Conservation (phyloP, 1,140 invertebrate species). For the Delia radicum region DNA sequence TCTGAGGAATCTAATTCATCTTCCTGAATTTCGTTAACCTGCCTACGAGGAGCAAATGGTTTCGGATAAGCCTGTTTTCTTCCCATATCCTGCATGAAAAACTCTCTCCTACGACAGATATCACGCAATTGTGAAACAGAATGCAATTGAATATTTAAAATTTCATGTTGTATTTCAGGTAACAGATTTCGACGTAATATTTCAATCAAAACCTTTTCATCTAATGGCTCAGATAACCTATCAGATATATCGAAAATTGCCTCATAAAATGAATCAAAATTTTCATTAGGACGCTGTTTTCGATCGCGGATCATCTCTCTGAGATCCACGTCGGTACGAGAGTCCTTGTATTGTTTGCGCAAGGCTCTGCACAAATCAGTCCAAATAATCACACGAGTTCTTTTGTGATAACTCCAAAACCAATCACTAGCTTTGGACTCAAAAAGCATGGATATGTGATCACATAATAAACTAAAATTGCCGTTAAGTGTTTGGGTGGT, state of each 20-base stretch:
- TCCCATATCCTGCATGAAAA: not conserved
- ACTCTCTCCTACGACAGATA: not conserved
- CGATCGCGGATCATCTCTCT: not conserved
- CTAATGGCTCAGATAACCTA: not conserved
- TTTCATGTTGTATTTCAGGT: constrained; percentile 19
- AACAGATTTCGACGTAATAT: constrained; percentile 1
- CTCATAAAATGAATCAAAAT: not conserved
- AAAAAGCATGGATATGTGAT: not conserved
- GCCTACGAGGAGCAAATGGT: not conserved
- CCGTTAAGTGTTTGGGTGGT: not conserved
- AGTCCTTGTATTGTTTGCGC: not conserved
- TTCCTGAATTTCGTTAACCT: not conserved
- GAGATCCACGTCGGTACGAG: constrained; percentile 3
- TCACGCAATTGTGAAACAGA: not conserved
- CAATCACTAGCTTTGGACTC: not conserved
- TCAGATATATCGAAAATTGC: not conserved
- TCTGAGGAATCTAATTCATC: not conserved
- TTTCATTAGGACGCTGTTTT: constrained; percentile 5
- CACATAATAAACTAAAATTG: not conserved
- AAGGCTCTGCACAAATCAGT: not conserved
- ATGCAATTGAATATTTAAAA: not conserved
- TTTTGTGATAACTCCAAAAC: constrained; percentile 4
- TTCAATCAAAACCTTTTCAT: not conserved
- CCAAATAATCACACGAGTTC: not conserved
- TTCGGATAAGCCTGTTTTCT: not conserved